phyloP scores from a whole-genome alignment of 2,113 vertebrate species.

The Rhinogobius similis region DNA sequence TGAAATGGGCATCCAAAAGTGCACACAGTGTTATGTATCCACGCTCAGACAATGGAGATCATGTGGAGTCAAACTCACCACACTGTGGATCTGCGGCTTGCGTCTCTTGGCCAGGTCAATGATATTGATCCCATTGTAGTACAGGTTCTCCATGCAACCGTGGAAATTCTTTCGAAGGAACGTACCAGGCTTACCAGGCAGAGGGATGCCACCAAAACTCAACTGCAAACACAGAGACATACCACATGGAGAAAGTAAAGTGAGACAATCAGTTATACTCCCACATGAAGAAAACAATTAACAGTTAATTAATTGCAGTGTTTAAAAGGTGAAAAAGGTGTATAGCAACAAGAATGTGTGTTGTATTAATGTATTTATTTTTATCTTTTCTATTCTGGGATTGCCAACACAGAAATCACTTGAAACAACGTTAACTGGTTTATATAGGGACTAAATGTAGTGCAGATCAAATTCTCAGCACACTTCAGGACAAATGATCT shows the following conservation, averaged over 20 bases:
- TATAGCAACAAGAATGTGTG: too few relatives aligned
- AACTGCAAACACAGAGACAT: constrained; percentile 78
- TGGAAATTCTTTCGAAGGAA: constrained; percentile 97
- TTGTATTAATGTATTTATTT: not conserved
- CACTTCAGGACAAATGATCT: too few relatives aligned
- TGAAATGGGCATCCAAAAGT: not conserved
- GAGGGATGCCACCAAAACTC: constrained; percentile 96
- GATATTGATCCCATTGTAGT: constrained; percentile 95
- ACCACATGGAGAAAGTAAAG: not conserved
- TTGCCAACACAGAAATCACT: not conserved
- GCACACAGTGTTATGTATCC: not conserved
- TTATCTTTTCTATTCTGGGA: not conserved
- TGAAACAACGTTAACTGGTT: too few relatives aligned
- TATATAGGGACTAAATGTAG: too few relatives aligned
- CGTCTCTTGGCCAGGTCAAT: constrained; percentile 96
- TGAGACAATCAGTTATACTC: not conserved
- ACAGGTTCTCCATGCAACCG: constrained; percentile 96
- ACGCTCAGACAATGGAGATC: not conserved
- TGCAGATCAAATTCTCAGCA: too few relatives aligned
- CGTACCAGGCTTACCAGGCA: constrained; percentile 96
- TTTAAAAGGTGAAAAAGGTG: too few relatives aligned
- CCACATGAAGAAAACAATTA: not conserved
- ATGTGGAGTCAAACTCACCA: constrained; percentile 81
- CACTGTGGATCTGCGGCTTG: constrained; percentile 96
- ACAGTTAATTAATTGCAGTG: not conserved